phyloP scores from a whole-genome alignment of 2,113 vertebrate genomes.

The Paramormyrops kingsleyae region DNA sequence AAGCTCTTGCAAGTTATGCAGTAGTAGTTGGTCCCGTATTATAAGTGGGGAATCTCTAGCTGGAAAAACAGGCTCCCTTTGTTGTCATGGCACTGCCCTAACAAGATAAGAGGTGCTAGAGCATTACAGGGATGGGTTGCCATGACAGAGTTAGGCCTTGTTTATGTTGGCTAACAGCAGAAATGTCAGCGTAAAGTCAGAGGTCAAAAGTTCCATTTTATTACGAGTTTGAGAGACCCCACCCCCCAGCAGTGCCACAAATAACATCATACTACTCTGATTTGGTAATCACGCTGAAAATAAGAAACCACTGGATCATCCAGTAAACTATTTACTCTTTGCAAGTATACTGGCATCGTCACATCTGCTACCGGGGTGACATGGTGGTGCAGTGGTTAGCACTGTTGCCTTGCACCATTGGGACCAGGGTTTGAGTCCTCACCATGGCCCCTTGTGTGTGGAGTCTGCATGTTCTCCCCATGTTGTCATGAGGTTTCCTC shows the following conservation, averaged over 20 bases:
- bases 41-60: background rate
- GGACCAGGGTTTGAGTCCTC: background rate
- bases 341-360: background rate
- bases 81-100: background rate
- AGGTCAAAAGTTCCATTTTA: conserved; percentile 40
- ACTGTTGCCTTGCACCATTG: background rate
- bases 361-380: background rate
- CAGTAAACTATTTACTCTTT: background rate
- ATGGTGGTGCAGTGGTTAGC: background rate
- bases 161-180: conserved; percentile 44
- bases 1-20: background rate
- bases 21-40: background rate
- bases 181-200: conserved; percentile 36
- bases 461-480: background rate
- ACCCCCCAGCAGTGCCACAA: conserved; percentile 33
- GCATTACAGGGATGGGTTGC: background rate
- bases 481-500: background rate
- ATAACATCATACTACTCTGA: conserved; percentile 52
- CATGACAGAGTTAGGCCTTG: conserved; percentile 20
- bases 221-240: conserved; percentile 45
- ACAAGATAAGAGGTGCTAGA: background rate
- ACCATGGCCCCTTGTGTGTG: background rate
- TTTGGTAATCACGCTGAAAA: conserved; percentile 50
- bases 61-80: too few species aligned
- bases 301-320: conserved; percentile 51